These are phyloP conservation scores for Ecliptopera silaceata DNA, from an alignment of 2,888 invertebrate genomes.

Conservation along the genomic window DNA sequence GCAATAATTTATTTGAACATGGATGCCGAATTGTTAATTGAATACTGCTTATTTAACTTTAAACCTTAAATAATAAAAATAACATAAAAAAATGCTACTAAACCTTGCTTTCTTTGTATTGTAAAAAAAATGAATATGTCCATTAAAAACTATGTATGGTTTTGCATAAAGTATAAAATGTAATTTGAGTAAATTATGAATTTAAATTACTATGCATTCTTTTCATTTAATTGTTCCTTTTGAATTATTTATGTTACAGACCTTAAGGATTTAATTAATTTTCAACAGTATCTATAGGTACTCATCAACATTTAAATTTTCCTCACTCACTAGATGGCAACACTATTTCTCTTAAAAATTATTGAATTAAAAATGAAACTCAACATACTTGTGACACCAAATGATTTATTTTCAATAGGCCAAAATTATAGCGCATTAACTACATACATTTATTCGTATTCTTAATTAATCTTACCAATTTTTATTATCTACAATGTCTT, in stretches of 20 bases:
- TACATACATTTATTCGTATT: constrained; percentile 62
- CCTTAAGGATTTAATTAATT: no score
- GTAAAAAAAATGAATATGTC: neutral
- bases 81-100: neutral
- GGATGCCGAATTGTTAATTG: neutral
- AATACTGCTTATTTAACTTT: neutral
- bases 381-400: constrained; percentile 72
- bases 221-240: neutral
- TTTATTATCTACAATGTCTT: constrained; percentile 75
- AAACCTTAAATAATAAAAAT: neutral
- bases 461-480: constrained; percentile 70
- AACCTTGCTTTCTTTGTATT: neutral
- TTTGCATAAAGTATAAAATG: neutral
- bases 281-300: no score
- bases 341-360: neutral
- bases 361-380: constrained; percentile 32
- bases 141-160: neutral
- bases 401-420: constrained; percentile 82
- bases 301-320: neutral
- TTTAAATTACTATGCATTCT: neutral
- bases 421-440: constrained; percentile 81
- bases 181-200: constrained; percentile 12
- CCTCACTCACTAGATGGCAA: constrained; percentile 1
- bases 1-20: neutral
- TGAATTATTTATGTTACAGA: neutral